Evolutionary conservation across 2,113 vertebrate species (phyloP).

Genomic region (Maccullochella peelii): DNA sequence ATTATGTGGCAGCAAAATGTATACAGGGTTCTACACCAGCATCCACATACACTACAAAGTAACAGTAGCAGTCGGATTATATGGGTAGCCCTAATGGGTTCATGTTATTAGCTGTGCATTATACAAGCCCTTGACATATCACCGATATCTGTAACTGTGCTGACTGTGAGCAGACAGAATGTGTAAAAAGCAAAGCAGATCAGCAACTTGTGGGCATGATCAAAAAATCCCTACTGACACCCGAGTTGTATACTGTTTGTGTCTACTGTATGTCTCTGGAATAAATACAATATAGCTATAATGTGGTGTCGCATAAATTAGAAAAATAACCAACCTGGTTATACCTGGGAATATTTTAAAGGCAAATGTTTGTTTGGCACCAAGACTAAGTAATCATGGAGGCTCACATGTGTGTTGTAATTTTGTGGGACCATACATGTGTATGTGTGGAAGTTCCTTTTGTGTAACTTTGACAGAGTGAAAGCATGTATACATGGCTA

Average conservation of each 20-base stretch:
- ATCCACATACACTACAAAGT: neutral
- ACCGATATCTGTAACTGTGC: neutral
- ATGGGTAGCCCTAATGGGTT: neutral
- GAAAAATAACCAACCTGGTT: neutral
- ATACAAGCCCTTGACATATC: neutral
- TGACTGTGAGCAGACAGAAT: neutral
- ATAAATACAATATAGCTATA: slow-evolving; percentile 1
- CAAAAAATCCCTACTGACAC: neutral
- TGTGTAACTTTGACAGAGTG: slow-evolving; percentile 68
- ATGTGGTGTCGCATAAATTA: slow-evolving; percentile 4
- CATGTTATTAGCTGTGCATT: neutral
- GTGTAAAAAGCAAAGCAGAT: neutral
- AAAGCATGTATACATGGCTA: slow-evolving; percentile 52
- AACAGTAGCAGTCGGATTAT: neutral
- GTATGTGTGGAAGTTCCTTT: slow-evolving; percentile 25
- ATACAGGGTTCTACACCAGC: neutral
- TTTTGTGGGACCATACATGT: slow-evolving; percentile 21
- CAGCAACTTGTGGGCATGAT: neutral
- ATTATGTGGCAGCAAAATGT: neutral
- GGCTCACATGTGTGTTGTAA: slow-evolving; percentile 15
- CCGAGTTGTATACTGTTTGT: neutral
- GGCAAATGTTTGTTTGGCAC: slow-evolving; percentile 39
- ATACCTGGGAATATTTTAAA: slow-evolving; percentile 34
- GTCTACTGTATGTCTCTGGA: neutral
- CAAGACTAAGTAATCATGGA: slow-evolving; percentile 26